Conservation (phyloP, 2,113 vertebrate species). For the Etia nguti region DNA sequence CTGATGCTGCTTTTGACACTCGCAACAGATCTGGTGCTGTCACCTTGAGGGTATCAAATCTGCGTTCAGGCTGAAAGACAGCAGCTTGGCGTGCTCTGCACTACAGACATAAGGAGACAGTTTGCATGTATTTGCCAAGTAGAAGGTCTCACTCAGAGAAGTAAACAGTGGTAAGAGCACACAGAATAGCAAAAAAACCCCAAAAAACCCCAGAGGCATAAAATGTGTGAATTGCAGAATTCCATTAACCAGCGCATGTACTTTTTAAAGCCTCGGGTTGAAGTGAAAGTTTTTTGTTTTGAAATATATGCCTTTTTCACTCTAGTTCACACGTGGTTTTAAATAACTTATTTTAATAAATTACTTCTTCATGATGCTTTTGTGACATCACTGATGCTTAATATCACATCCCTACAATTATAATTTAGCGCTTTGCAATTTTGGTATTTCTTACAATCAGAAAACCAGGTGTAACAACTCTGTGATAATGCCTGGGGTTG, state of each 20-base stretch:
- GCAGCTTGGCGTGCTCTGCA: background rate
- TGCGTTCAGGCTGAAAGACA: conserved; percentile 23
- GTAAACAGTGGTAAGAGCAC: conserved; percentile 34
- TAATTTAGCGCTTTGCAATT: background rate
- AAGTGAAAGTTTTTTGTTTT: conserved; percentile 41
- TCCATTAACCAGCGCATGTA: conserved; percentile 52
- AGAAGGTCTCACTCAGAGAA: conserved; percentile 47
- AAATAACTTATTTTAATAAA: conserved; percentile 34
- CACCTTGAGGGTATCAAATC: conserved; percentile 56
- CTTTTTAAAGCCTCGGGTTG: conserved; percentile 26
- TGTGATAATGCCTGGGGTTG: background rate
- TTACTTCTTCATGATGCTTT: conserved; percentile 12
- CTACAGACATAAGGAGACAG: conserved; percentile 28
- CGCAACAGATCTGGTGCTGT: conserved; percentile 57
- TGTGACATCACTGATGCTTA: background rate
- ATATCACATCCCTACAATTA: background rate
- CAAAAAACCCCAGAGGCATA: conserved; percentile 28
- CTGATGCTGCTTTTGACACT: conserved; percentile 48
- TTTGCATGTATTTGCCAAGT: conserved; percentile 34
- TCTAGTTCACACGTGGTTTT: conserved; percentile 14
- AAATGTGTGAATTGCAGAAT: conserved; percentile 50
- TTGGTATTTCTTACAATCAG: background rate
- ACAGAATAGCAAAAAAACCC: conserved; percentile 26
- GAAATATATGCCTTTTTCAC: conserved; percentile 28
- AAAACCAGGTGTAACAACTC: background rate